Evolutionary conservation across 2,113 vertebrate genomes (phyloP), one percentile per base, ranked within the genome.

Genomic region (Smithornis capensis): DNA sequence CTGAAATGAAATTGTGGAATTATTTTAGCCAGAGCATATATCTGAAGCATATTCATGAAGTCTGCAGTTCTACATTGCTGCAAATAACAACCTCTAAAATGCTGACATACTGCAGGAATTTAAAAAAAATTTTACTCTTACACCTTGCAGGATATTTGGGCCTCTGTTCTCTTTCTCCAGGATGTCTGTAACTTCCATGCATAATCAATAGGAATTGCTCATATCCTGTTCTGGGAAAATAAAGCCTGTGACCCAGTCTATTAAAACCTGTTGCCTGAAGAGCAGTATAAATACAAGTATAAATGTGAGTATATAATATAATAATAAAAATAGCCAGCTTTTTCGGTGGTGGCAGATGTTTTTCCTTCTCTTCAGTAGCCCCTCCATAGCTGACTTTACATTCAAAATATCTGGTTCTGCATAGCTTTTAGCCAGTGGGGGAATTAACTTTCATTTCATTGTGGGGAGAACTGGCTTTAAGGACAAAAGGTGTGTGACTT

Each of bases 171-270:
- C 55, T 91, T 95, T 89, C 42, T 90, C 25, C 83, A 64, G 78
- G 82, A 68, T 92, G 63, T 68, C 45, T 92, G 75, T 80, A 77
- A 70, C 87, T 88, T 95, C 67, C 67, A 45, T 77, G 83, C 52
- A 55, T 87, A 80, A 77, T 77, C 81, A 90, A 56, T 94, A 50
- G 76, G 84, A 83, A 56, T 85, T 92, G 85, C 45, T 97, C 57
- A 83, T 63, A 91, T 95, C 75, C 78, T 93, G 62, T 94, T 40
- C 63, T 94, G 62, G 47, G 79, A 93, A 83, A 90, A 60, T 44
- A 77, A 94, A 35, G 27, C 50, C 29, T 67, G 50, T 73, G 49
- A 91, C 59, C 70, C 59, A 42, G 31, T 62, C 37, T 67, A 1
- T 83, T 42, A 53, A 91, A 94, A 75, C 57, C 21, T 79, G 15